These are phyloP conservation scores for Suricata suricatta DNA, from an alignment of 2,113 vertebrate genomes.

Conservation along the genomic window DNA sequence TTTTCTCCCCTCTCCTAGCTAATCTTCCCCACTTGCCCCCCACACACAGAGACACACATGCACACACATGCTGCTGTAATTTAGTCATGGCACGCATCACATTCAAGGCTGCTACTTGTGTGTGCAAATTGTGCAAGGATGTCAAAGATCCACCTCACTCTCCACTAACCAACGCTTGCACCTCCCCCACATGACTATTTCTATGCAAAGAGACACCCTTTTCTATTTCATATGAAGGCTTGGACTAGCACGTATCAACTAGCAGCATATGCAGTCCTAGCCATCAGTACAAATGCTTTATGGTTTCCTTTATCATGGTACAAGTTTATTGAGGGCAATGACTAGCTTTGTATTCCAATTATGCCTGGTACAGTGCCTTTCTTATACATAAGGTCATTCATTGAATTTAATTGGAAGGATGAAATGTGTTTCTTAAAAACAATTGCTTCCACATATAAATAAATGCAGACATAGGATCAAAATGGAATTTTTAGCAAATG, in stretches of 20 bases:
- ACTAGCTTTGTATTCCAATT: neutral
- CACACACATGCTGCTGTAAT: fast-evolving
- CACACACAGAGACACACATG: neutral
- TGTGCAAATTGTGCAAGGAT: neutral
- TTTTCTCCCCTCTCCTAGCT: neutral
- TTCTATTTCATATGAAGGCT: neutral
- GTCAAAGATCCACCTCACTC: neutral
- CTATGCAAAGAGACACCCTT: neutral
- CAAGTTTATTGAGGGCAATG: neutral
- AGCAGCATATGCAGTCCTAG: neutral
- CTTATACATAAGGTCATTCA: neutral
- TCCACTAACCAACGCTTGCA: neutral
- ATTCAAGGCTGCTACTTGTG: neutral
- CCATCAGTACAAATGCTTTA: neutral
- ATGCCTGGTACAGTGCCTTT: neutral
- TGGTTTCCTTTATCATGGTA: neutral
- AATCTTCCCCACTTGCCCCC: neutral
- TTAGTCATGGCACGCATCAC: neutral
- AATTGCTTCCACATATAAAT: neutral
- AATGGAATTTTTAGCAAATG: neutral
- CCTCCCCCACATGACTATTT: neutral
- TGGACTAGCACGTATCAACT: fast-evolving
- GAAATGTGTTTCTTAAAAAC: neutral
- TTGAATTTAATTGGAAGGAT: neutral
- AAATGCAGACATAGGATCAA: neutral